Evolutionary conservation across 2,888 invertebrate species (phyloP).

Genomic region (Standfussiana lucernea): DNA sequence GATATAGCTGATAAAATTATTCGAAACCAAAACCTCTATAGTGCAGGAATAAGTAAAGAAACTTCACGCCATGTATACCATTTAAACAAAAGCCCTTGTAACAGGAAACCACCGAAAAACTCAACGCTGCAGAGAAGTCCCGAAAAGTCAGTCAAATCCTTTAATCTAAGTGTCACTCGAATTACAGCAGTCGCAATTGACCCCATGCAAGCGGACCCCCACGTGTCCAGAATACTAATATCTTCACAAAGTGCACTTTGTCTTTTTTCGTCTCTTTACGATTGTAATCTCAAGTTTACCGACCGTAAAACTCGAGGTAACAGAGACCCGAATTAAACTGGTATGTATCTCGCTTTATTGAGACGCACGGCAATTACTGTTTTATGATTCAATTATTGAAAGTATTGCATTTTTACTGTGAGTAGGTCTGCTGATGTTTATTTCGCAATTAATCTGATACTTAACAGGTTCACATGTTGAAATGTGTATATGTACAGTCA

Average conservation of each 20-base stretch:
- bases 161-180: constrained; percentile 61
- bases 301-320: constrained; percentile 80
- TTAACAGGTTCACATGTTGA: too few species aligned
- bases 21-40: too few species aligned
- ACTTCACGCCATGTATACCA: background rate
- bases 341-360: constrained; percentile 72
- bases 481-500: too few species aligned
- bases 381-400: constrained; percentile 57
- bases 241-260: constrained; percentile 72
- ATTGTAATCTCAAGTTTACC: constrained; percentile 84
- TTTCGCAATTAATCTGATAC: background rate
- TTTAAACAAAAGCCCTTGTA: constrained; percentile 3
- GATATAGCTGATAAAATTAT: too few species aligned
- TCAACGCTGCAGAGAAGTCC: background rate
- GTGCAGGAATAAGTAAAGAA: too few species aligned
- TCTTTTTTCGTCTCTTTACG: constrained; percentile 83
- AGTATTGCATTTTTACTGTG: constrained; percentile 14
- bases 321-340: constrained; percentile 79
- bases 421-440: background rate
- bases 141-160: constrained; percentile 39
- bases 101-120: constrained; percentile 2
- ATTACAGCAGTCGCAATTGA: constrained; percentile 75
- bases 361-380: constrained; percentile 65
- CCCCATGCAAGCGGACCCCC: constrained; percentile 73
- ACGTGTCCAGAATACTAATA: constrained; percentile 81